Conservation (phyloP, 1,140 invertebrate species). For the Zaprionus lachaisei region DNA sequence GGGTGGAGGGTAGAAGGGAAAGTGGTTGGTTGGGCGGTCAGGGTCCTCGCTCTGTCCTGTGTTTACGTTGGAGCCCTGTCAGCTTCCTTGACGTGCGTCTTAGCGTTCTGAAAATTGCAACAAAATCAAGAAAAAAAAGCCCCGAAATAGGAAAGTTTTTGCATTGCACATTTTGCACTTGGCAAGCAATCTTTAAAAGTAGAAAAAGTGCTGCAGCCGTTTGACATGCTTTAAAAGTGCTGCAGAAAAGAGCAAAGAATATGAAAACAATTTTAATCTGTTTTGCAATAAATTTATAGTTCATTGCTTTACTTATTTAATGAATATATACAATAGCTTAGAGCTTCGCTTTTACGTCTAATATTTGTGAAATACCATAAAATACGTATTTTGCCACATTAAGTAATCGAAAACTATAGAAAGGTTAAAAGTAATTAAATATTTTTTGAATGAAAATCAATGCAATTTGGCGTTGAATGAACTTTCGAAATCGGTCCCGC, state of each 20-base stretch:
- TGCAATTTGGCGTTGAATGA: no score
- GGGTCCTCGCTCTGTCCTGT: conserved; percentile 1
- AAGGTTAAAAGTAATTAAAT: no score
- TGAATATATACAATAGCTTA: no score
- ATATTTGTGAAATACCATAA: no score
- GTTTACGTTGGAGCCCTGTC: conserved; percentile 35
- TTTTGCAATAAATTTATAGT: no score
- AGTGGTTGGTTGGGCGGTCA: neutral
- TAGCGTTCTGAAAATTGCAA: conserved; percentile 47
- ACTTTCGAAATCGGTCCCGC: no score
- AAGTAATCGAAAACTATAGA: no score
- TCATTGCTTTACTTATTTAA: no score
- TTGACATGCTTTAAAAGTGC: neutral
- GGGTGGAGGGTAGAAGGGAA: neutral
- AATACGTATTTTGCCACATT: no score
- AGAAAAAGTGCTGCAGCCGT: neutral
- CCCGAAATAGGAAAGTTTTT: conserved; percentile 29
- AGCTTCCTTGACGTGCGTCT: conserved; percentile 49
- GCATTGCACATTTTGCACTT: conserved; percentile 3
- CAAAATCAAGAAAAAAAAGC: conserved; percentile 49
- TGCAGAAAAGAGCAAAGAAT: neutral
- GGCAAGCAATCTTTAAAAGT: conserved; percentile 1
- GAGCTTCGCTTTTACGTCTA: no score
- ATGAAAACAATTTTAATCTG: no score
- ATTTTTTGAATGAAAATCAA: no score